Evolutionary conservation across 2,797 vertebrate genomes (phyloP).

Genomic region (Lepus townsendii): DNA sequence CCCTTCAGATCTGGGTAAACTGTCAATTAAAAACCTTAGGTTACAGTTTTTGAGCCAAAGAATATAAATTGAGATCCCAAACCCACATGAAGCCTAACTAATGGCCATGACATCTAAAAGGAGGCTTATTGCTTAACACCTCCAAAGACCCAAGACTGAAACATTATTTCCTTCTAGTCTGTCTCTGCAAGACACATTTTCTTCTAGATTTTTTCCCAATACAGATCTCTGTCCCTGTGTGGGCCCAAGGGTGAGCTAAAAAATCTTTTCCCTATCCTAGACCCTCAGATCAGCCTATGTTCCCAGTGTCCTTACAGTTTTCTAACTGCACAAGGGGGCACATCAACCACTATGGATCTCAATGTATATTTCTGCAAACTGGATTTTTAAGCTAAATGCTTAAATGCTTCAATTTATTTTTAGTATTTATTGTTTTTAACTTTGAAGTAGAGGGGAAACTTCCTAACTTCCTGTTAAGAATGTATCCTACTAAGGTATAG

Average conservation of each 20-base stretch:
- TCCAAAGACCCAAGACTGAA: constrained; percentile 17
- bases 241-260: constrained; percentile 18
- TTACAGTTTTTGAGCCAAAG: neutral
- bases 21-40: constrained; percentile 47
- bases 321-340: neutral
- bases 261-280: neutral
- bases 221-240: neutral
- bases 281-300: constrained; percentile 2
- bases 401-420: constrained; percentile 31
- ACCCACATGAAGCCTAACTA: neutral
- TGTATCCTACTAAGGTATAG: neutral
- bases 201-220: neutral
- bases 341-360: neutral
- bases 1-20: neutral
- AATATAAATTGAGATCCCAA: neutral
- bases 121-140: constrained; percentile 51
- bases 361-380: constrained; percentile 22
- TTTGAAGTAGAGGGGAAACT: neutral
- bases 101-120: neutral
- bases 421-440: neutral
- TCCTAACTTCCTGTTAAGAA: constrained; percentile 32
- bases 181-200: constrained; percentile 26
- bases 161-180: constrained; percentile 45
- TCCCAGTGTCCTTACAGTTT: neutral
- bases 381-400: constrained; percentile 27